Conservation (phyloP, 2,888 invertebrate genomes). For the Dysmachus trigonus region DNA sequence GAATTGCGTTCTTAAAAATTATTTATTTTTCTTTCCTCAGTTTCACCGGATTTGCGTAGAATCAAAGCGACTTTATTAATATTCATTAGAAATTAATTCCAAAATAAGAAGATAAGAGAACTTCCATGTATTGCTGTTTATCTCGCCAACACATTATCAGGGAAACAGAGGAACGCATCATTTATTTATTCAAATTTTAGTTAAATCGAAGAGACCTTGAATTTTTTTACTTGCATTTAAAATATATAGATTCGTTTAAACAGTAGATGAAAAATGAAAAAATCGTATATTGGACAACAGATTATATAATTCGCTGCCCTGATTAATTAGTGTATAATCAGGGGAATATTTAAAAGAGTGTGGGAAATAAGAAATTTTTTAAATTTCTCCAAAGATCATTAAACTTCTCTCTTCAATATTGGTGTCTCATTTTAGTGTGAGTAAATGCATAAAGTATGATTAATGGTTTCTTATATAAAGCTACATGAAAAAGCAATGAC, state of each 20-base stretch:
- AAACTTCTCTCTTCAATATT: neutral
- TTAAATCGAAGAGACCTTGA: neutral
- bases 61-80: neutral
- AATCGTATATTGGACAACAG: neutral
- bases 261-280: neutral
- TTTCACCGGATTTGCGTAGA: neutral
- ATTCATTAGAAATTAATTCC: neutral
- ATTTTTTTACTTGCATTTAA: neutral
- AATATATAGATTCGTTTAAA: neutral
- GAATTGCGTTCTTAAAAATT: neutral
- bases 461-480: neutral
- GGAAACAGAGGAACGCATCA: neutral
- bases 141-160: neutral
- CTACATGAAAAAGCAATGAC: neutral
- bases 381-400: neutral
- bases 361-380: neutral
- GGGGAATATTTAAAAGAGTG: neutral
- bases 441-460: neutral
- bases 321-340: neutral
- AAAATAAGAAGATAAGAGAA: neutral
- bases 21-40: neutral
- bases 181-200: neutral
- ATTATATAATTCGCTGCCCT: neutral
- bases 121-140: neutral
- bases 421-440: neutral